A percentile compares a stretch with the other conserved stretches of the same genome.
Conservation (phyloP, 2,888 invertebrate species). For the Noctua pronuba region DNA sequence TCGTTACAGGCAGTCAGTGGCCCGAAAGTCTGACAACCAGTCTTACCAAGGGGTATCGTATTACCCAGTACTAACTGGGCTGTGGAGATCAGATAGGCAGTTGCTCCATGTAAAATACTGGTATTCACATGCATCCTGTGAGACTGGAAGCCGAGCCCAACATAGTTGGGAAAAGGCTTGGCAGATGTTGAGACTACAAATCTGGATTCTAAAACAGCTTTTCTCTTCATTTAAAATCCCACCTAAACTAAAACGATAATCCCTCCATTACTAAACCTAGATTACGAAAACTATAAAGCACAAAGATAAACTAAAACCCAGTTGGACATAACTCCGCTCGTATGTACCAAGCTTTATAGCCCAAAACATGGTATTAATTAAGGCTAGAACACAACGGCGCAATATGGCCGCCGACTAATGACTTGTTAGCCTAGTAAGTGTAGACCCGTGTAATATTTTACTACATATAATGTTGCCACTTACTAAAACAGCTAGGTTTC, state of each 20-base stretch:
- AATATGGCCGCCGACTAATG: slow-evolving; percentile 60
- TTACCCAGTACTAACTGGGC: too few relatives aligned
- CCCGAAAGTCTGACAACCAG: too few relatives aligned
- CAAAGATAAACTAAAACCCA: slow-evolving; percentile 49
- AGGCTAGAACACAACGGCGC: slow-evolving; percentile 53
- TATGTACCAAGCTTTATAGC: slow-evolving; percentile 48
- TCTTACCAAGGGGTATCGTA: too few relatives aligned
- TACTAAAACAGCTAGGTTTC: neutral
- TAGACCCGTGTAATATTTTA: slow-evolving; percentile 39
- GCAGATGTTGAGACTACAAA: neutral
- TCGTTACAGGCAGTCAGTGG: too few relatives aligned
- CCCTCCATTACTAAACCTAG: slow-evolving; percentile 20
- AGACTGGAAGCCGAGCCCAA: neutral
- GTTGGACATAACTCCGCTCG: slow-evolving; percentile 41
- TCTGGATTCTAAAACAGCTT: neutral
- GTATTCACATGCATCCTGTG: too few relatives aligned
- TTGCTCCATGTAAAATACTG: too few relatives aligned
- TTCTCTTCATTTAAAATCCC: neutral
- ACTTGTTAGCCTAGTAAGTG: slow-evolving; percentile 34
- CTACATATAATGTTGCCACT: slow-evolving; percentile 22
- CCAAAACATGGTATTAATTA: slow-evolving; percentile 65
- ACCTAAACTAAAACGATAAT: slow-evolving; percentile 33
- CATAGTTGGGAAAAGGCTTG: neutral
- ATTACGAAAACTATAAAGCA: slow-evolving; percentile 28
- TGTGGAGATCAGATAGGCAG: too few relatives aligned